A percentile compares a stretch with the other conserved stretches of the same genome.
Conservation (phyloP, 1,140 invertebrate genomes). For the Drepana arcuata region DNA sequence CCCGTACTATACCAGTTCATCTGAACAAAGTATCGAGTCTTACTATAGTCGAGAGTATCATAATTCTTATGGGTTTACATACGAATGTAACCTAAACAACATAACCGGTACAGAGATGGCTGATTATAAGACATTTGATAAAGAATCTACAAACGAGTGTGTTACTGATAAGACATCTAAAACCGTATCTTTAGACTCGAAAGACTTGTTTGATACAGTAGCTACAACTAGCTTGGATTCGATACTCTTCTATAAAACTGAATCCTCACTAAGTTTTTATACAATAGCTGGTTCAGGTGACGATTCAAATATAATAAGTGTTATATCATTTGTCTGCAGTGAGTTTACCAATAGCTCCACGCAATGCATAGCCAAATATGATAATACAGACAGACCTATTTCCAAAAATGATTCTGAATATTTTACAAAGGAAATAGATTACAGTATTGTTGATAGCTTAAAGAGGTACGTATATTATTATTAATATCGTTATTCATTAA, state of each 20-base stretch:
- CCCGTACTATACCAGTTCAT: too few species aligned
- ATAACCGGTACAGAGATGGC: not conserved
- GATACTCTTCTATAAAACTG: constrained; percentile 16
- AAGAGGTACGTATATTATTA: not conserved
- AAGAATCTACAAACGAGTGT: not conserved
- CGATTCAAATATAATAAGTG: constrained; percentile 11
- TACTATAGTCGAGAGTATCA: too few species aligned
- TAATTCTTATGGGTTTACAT: too few species aligned
- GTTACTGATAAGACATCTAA: not conserved
- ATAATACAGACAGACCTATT: constrained; percentile 1
- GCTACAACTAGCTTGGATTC: constrained; percentile 12
- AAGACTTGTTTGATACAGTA: not conserved
- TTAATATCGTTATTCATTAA: not conserved
- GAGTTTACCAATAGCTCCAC: constrained; percentile 8
- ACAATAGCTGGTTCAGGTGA: constrained; percentile 6
- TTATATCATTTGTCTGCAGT: constrained; percentile 21
- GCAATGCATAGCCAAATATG: constrained; percentile 5
- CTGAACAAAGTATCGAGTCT: too few species aligned
- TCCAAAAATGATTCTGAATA: not conserved
- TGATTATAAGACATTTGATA: not conserved
- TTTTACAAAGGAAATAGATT: not conserved
- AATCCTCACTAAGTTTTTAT: constrained; percentile 23
- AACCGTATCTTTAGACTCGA: not conserved
- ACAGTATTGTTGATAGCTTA: not conserved
- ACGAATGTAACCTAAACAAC: not conserved